A percentile compares a stretch with the other conserved stretches of the same genome.
These are phyloP conservation scores for Apis laboriosa DNA, from an alignment of 1,140 invertebrate genomes.

Conservation along the genomic window DNA sequence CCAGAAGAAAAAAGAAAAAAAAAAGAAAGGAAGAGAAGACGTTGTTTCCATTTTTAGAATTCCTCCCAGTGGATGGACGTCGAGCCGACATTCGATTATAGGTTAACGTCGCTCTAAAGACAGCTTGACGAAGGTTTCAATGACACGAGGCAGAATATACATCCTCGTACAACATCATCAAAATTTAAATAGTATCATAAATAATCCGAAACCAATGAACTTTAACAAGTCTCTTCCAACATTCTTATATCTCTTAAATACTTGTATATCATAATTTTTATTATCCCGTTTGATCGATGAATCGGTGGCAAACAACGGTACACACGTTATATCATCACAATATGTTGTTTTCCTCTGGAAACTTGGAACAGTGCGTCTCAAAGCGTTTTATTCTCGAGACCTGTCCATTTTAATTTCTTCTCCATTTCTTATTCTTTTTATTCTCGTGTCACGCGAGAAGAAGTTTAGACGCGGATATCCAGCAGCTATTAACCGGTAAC, in stretches of 20 bases:
- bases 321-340: too few relatives aligned
- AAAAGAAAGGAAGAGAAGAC: background rate
- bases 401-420: background rate
- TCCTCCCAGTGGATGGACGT: background rate
- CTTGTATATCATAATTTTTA: background rate
- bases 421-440: conserved; percentile 6
- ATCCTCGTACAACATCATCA: background rate
- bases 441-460: conserved; percentile 1
- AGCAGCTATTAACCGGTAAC: conserved; percentile 39
- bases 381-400: background rate
- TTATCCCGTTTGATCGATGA: too few relatives aligned
- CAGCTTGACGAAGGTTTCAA: conserved; percentile 39
- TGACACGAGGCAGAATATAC: conserved; percentile 33
- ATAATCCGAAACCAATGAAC: conserved; percentile 35
- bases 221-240: background rate
- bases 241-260: background rate
- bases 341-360: background rate
- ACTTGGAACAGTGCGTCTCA: background rate
- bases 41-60: background rate
- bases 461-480: conserved; percentile 5
- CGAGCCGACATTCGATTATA: background rate
- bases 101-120: background rate
- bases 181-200: conserved; percentile 20
- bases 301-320: background rate
- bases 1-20: too few relatives aligned